Evolutionary conservation across 2,888 invertebrate genomes (phyloP).

Genomic region (Spicauda simplicius): DNA sequence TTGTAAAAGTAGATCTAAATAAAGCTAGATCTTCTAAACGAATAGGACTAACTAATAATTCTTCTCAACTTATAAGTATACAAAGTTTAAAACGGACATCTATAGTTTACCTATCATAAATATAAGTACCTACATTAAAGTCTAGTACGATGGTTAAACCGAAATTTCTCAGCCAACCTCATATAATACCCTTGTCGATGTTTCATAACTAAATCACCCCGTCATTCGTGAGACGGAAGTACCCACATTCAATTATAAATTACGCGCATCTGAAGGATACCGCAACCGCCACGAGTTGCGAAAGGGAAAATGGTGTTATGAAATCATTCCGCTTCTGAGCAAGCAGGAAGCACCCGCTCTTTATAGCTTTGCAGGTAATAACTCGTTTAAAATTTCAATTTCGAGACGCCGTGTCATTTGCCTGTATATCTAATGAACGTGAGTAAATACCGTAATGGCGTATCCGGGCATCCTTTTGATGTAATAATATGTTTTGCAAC

Average conservation of each 20-base stretch:
- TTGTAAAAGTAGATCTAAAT: too few relatives aligned
- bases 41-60: too few relatives aligned
- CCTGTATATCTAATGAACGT: conserved; percentile 24
- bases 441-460: conserved; percentile 1
- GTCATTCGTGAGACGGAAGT: conserved; percentile 34
- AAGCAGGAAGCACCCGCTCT: conserved; percentile 62
- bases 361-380: conserved; percentile 63
- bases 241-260: conserved; percentile 47
- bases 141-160: neutral
- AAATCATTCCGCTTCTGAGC: conserved; percentile 66
- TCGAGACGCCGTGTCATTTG: conserved; percentile 37
- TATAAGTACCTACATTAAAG: too few relatives aligned
- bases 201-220: conserved; percentile 32
- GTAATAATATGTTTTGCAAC: neutral
- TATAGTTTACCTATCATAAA: too few relatives aligned
- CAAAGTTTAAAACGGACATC: too few relatives aligned
- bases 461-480: neutral
- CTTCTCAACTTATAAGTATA: too few relatives aligned
- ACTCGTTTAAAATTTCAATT: conserved; percentile 65
- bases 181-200: neutral
- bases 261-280: conserved; percentile 48
- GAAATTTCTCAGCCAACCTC: neutral
- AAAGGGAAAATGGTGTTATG: conserved; percentile 78
- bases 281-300: conserved; percentile 56
- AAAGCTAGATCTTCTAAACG: too few relatives aligned